These are phyloP conservation scores for Aspidapion aeneum DNA, from an alignment of 2,888 invertebrate species.

Conservation along the genomic window DNA sequence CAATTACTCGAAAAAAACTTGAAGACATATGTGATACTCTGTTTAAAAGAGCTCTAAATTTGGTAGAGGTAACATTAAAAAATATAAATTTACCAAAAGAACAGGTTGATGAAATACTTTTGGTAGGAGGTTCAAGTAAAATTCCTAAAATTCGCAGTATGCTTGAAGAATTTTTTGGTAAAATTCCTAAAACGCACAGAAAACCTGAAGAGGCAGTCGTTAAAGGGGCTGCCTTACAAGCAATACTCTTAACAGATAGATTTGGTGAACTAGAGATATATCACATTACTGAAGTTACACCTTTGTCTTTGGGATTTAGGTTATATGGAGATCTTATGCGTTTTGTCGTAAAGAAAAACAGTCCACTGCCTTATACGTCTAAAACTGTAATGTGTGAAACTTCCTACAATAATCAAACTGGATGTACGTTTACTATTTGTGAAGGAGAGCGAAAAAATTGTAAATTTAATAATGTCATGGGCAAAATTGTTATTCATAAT, in stretches of 20 bases:
- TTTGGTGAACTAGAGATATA: conserved; percentile 19
- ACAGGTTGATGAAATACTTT: conserved; percentile 31
- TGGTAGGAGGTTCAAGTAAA: conserved; percentile 35
- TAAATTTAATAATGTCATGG: conserved; percentile 21
- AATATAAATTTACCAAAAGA: conserved; percentile 21
- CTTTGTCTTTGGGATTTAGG: conserved; percentile 31
- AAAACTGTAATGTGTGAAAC: conserved; percentile 13
- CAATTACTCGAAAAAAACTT: conserved; percentile 27
- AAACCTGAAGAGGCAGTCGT: conserved; percentile 36
- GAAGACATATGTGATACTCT: conserved; percentile 25
- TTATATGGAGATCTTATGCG: conserved; percentile 25
- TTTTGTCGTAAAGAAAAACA: conserved; percentile 29
- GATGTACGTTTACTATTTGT: conserved; percentile 19
- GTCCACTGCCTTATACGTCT: conserved; percentile 22
- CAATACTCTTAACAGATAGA: conserved; percentile 24
- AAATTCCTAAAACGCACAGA: conserved; percentile 26
- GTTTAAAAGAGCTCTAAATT: conserved; percentile 27
- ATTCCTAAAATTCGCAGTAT: conserved; percentile 33
- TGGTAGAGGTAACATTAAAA: conserved; percentile 27
- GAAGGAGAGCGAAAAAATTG: conserved; percentile 28
- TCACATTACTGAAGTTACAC: conserved; percentile 30
- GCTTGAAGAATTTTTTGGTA: conserved; percentile 27
- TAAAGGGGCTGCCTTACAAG: conserved; percentile 34
- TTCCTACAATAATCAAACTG: conserved; percentile 23
- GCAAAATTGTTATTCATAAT: conserved; percentile 17